phyloP scores from a whole-genome alignment of 2,888 invertebrate genomes.

The Drosophila bunnanda region DNA sequence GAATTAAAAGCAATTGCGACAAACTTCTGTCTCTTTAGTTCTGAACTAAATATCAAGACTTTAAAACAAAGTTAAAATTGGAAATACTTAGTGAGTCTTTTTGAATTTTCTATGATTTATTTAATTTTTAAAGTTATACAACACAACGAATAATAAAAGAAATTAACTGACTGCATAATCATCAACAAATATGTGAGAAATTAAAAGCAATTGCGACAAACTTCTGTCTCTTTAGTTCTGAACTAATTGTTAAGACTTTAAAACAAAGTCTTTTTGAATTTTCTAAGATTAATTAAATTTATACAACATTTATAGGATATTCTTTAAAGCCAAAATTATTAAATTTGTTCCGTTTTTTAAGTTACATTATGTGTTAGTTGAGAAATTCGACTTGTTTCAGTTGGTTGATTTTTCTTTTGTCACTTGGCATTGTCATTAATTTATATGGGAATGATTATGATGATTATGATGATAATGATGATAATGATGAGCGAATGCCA shows the following conservation, averaged over 20 bases:
- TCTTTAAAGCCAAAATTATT: not conserved
- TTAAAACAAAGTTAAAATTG: not conserved
- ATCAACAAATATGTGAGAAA: no score
- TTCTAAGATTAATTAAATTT: not conserved
- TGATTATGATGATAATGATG: slow-evolving; percentile 3
- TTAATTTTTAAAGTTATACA: no score
- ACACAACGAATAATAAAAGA: no score
- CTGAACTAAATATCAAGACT: no score
- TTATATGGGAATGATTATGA: slow-evolving; percentile 41
- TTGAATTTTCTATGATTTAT: not conserved
- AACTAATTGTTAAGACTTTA: not conserved
- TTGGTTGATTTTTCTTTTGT: slow-evolving; percentile 32
- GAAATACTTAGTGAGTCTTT: not conserved
- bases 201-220: no score
- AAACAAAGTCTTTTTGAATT: not conserved
- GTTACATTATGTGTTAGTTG: not conserved
- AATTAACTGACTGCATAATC: no score
- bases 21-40: no score
- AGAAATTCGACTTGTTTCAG: slow-evolving; percentile 21
- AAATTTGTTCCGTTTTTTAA: not conserved
- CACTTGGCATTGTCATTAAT: slow-evolving; percentile 60
- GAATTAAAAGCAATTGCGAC: no score
- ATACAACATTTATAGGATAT: not conserved
- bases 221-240: no score
- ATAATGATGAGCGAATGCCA: slow-evolving; percentile 27